These are phyloP conservation scores for Rhopalosiphum maidis DNA, from an alignment of 1,140 invertebrate genomes.

Conservation along the genomic window DNA sequence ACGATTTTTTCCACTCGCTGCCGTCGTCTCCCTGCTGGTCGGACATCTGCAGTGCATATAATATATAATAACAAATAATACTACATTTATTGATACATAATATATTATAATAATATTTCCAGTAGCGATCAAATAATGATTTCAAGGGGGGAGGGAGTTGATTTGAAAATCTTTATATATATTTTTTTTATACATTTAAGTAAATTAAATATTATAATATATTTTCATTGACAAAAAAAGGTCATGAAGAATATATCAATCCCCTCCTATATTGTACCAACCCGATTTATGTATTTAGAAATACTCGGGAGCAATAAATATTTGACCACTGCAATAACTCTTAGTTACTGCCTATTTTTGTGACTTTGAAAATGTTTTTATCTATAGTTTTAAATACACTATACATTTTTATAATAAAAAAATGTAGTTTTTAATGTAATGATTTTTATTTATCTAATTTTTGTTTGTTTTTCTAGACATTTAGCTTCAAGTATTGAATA, in stretches of 20 bases:
- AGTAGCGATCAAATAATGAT: neutral
- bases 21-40: conserved; percentile 3
- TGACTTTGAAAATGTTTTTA: neutral
- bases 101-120: neutral
- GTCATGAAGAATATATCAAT: too few relatives aligned
- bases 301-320: neutral
- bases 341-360: neutral
- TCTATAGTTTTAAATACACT: too few relatives aligned
- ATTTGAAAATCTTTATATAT: neutral
- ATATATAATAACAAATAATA: neutral
- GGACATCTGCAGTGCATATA: conserved; percentile 4
- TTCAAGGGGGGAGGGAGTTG: neutral
- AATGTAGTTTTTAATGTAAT: neutral
- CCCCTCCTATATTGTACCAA: too few relatives aligned
- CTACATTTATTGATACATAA: neutral
- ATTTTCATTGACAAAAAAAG: too few relatives aligned
- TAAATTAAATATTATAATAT: too few relatives aligned
- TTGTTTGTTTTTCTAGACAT: neutral
- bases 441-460: neutral
- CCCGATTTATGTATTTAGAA: too few relatives aligned
- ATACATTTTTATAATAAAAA: neutral
- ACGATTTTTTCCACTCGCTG: neutral
- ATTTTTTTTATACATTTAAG: too few relatives aligned
- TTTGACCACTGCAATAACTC: neutral
- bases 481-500: neutral